These are phyloP conservation scores for Leptobrachium ailaonicum DNA, from an alignment of 2,113 vertebrate species.

Conservation along the genomic window DNA sequence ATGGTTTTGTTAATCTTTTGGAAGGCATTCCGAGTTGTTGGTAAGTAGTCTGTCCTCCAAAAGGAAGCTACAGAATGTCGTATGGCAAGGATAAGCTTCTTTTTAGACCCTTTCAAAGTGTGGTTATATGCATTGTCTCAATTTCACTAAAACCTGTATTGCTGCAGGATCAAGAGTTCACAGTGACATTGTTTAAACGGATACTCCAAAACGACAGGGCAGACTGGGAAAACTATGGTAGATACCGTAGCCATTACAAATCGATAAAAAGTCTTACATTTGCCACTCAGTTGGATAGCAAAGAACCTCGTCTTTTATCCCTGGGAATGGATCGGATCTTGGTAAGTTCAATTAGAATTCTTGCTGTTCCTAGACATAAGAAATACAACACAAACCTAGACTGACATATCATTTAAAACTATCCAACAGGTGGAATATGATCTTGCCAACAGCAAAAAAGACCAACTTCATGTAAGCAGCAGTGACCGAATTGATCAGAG, in stretches of 20 bases:
- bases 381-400: no score
- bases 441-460: slow-evolving; percentile 68
- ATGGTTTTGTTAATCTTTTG: no score
- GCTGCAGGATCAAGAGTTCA: slow-evolving; percentile 75
- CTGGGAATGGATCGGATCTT: slow-evolving; percentile 82
- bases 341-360: slow-evolving; percentile 62
- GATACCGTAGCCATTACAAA: slow-evolving; percentile 83
- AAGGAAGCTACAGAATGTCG: no score
- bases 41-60: no score
- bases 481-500: slow-evolving; percentile 77
- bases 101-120: no score
- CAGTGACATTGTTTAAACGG: slow-evolving; percentile 75
- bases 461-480: slow-evolving; percentile 70
- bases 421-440: slow-evolving; percentile 85
- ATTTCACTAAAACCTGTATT: neutral
- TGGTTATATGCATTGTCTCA: no score
- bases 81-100: no score
- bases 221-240: slow-evolving; percentile 78
- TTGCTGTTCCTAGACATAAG: neutral
- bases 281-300: slow-evolving; percentile 76
- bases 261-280: slow-evolving; percentile 84
- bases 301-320: slow-evolving; percentile 81
- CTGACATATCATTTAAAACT: slow-evolving; percentile 20
- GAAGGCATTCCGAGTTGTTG: no score
- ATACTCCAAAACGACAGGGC: slow-evolving; percentile 34